Evolutionary conservation across 1,140 invertebrate species (phyloP).

Genomic region (Dreissena polymorpha): DNA sequence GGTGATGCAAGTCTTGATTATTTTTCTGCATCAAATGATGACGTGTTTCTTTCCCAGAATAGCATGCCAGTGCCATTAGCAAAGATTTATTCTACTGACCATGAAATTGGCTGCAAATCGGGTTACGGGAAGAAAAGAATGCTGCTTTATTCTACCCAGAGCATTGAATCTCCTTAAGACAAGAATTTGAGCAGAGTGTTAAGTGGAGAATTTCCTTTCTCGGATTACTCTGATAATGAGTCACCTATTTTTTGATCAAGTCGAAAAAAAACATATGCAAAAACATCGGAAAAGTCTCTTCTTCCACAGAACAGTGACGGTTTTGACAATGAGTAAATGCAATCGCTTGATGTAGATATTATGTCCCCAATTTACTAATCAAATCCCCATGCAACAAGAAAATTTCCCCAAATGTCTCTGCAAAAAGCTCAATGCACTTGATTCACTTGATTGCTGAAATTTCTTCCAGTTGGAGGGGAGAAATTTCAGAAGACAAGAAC

Average conservation of each 20-base stretch:
- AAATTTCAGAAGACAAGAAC: neutral
- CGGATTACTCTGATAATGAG: neutral
- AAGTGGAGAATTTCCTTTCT: neutral
- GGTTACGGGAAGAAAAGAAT: slow-evolving; percentile 4
- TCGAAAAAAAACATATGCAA: slow-evolving; percentile 29
- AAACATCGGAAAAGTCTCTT: slow-evolving; percentile 1
- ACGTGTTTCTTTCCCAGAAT: slow-evolving; percentile 57
- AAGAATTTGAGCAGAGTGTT: slow-evolving; percentile 1
- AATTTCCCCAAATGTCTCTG: slow-evolving; percentile 67
- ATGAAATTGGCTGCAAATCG: neutral
- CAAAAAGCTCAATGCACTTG: slow-evolving; percentile 67
- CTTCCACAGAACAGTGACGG: slow-evolving; percentile 4
- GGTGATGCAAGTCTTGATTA: slow-evolving; percentile 52
- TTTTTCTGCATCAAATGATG: slow-evolving; percentile 63
- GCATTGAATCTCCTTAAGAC: neutral
- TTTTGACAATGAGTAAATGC: slow-evolving; percentile 1
- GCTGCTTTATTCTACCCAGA: neutral
- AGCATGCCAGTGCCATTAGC: neutral
- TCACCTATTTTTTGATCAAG: slow-evolving; percentile 61
- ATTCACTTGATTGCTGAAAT: slow-evolving; percentile 66
- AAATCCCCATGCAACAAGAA: slow-evolving; percentile 55
- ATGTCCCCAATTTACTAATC: slow-evolving; percentile 17
- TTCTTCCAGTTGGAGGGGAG: slow-evolving; percentile 15
- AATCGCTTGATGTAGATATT: too few species aligned
- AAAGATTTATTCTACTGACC: neutral